Base-by-base conservation (phyloP, 2,888 invertebrate genomes). In the Macropis europaea region DNA sequence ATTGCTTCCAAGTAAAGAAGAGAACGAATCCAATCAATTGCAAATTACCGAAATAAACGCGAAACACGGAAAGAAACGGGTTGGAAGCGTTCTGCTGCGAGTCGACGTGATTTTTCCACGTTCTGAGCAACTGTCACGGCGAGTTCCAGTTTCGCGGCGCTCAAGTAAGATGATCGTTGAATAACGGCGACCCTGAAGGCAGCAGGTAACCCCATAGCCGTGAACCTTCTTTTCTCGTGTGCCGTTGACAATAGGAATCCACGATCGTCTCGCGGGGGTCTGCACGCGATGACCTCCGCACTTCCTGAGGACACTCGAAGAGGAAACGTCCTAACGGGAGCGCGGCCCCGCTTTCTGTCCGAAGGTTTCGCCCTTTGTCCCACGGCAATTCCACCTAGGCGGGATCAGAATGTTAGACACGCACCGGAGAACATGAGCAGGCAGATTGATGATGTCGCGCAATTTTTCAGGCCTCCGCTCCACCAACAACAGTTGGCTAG, bases 221-320 rank as follows among this genome's bases (percentile, higher is more conserved):
- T 83, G 84, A 85, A 82, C 76, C 77, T 75, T 70, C 60, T 74
- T 76, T 81, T 80, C 82, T 81, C 69, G 57, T 56, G 64, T 57
- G 43, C 43, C 50, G 76, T 73, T 78, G 82, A 86, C 86, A 85
- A 87, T 84, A 67, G 84, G 76, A 75, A 84, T 82, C 66, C 76
- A 69, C 78, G 76, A 80, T 81, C 76, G 83, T 84, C 83, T 84
- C 80, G 76, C 76, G 71, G 69, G 64, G 70, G 60, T 76, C 64
- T 76, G 81, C 87, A 85, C 85, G 86, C 84, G 82, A 87, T 86
- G 86, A 87, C 87, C 87, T 81, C 82, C 54, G 63, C 64, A 77
- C 82, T 84, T 84, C 86, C 86, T 81, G 80, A 79, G 84, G 84
- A 85, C 82, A 81, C 77, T 79, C 77, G 77, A 80, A 74, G 71